phyloP scores from a whole-genome alignment of 1,140 invertebrate species.

The Drusus annulatus region DNA sequence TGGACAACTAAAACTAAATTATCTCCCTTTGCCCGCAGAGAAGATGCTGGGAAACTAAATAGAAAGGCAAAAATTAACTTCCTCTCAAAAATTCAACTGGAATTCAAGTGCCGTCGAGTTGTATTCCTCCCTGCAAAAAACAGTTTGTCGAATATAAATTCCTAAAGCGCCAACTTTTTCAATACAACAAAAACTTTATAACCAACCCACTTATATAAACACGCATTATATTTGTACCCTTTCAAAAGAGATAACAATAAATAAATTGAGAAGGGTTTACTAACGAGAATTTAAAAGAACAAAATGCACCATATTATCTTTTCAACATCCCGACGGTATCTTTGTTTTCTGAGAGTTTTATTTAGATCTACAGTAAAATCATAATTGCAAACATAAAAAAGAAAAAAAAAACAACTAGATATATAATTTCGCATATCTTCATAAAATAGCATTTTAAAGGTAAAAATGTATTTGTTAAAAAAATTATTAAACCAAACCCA shows the following conservation, averaged over 20 bases:
- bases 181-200: slow-evolving; percentile 30
- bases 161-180: slow-evolving; percentile 7
- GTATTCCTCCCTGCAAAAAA: slow-evolving; percentile 28
- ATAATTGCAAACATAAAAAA: too few relatives aligned
- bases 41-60: slow-evolving; percentile 15
- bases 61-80: slow-evolving; percentile 24
- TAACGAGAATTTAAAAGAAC: slow-evolving; percentile 48
- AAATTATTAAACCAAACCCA: too few relatives aligned
- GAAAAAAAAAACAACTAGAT: too few relatives aligned
- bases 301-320: slow-evolving; percentile 10
- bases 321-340: too few relatives aligned
- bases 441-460: too few relatives aligned
- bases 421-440: too few relatives aligned
- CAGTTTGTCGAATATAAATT: slow-evolving; percentile 34
- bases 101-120: slow-evolving; percentile 24
- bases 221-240: slow-evolving; percentile 36
- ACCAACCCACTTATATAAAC: slow-evolving; percentile 42
- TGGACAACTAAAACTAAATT: slow-evolving; percentile 19
- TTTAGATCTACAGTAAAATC: too few relatives aligned
- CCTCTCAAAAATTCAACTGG: slow-evolving; percentile 41
- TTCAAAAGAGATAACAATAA: slow-evolving; percentile 34
- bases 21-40: slow-evolving; percentile 23
- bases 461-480: too few relatives aligned
- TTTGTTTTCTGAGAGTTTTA: too few relatives aligned
- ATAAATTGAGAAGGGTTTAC: slow-evolving; percentile 44